phyloP scores from a whole-genome alignment of 2,113 vertebrate species.

The Centropus bengalensis region DNA sequence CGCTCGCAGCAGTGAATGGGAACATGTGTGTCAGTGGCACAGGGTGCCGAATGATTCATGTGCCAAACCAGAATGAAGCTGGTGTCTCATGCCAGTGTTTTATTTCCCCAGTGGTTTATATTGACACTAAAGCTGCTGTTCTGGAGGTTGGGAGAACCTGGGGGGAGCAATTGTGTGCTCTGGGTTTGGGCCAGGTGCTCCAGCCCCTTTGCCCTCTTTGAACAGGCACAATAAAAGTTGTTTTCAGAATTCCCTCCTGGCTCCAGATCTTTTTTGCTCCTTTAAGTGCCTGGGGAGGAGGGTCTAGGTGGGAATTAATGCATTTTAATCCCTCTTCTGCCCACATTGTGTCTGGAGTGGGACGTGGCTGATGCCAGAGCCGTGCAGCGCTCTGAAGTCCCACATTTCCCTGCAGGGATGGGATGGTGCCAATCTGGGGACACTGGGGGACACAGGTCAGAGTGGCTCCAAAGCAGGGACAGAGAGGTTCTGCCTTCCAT shows the following conservation, averaged over 20 bases:
- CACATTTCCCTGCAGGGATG: background rate
- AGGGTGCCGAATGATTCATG: conserved; percentile 21
- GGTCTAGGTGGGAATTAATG: background rate
- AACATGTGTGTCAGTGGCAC: background rate
- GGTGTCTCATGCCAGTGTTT: background rate
- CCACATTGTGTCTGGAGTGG: accelerated
- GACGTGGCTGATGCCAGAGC: background rate
- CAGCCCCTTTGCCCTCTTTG: background rate
- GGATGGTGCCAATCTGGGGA: background rate
- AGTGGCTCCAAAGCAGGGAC: background rate
- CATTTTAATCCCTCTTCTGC: background rate
- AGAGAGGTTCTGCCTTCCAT: background rate
- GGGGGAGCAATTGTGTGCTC: background rate
- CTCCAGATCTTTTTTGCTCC: accelerated
- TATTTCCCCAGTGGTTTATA: background rate
- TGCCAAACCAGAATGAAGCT: background rate
- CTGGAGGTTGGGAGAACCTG: background rate
- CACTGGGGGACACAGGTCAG: background rate
- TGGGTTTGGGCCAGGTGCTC: background rate
- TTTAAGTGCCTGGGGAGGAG: background rate
- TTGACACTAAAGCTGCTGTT: background rate
- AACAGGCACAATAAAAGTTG: background rate
- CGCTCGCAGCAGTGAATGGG: background rate
- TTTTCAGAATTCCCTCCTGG: background rate
- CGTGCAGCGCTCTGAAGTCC: background rate